A percentile compares a stretch with the other conserved stretches of the same genome.
These are phyloP conservation scores for Cheilinus undulatus DNA, from an alignment of 2,113 vertebrate genomes.

Conservation along the genomic window DNA sequence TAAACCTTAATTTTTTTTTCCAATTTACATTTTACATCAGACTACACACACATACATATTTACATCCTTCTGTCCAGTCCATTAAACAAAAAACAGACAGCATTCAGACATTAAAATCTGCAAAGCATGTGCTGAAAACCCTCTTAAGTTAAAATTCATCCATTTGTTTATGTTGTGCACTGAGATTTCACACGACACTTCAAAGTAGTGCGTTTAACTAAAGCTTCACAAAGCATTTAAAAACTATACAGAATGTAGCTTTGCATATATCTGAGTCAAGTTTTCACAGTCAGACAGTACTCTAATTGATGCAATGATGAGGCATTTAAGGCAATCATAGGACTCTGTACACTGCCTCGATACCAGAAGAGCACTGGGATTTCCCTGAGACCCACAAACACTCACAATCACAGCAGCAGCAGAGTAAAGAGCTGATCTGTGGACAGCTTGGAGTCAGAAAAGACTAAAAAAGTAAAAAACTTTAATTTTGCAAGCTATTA, in stretches of 20 bases:
- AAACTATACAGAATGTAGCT: background rate
- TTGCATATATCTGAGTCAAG: conserved; percentile 56
- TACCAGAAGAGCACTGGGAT: background rate
- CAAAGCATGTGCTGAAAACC: background rate
- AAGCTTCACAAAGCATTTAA: background rate
- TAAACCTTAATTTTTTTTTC: conserved; percentile 17
- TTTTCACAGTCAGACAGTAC: conserved; percentile 12
- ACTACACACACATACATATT: conserved; percentile 9
- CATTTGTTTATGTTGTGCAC: background rate
- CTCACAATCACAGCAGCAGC: background rate
- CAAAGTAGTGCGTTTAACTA: background rate
- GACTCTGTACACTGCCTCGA: background rate
- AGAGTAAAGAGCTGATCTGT: background rate
- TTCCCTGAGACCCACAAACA: conserved; percentile 63
- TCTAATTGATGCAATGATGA: background rate
- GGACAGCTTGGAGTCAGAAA: background rate
- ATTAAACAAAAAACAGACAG: background rate
- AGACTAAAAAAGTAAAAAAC: background rate
- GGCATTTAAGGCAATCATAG: conserved; percentile 50
- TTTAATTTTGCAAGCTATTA: too few species aligned
- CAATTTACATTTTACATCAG: conserved; percentile 4
- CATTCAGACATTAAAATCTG: background rate
- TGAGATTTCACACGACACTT: background rate
- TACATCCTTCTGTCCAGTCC: background rate
- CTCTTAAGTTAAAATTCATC: background rate